phyloP scores from a whole-genome alignment of 92 coral and sea anemone genomes.

The Meandrina meandrites region DNA sequence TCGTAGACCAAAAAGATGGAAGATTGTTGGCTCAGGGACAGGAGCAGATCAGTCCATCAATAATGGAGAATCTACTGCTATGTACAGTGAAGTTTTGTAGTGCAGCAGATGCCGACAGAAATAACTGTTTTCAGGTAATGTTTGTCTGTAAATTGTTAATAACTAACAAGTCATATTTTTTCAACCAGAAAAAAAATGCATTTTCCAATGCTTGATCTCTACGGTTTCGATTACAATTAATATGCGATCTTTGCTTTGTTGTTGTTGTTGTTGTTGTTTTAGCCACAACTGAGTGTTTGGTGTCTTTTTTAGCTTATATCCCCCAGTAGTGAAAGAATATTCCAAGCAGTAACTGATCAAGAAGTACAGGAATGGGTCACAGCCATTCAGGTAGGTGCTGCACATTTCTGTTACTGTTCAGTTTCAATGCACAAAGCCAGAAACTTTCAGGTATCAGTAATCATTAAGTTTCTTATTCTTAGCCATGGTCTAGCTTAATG shows the following conservation, averaged over 20 bases:
- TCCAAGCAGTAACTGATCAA: constrained; percentile 92
- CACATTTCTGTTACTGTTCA: neutral
- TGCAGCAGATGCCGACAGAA: constrained; percentile 84
- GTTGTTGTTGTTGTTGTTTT: neutral
- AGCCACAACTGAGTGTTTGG: neutral
- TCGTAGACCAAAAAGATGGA: constrained; percentile 88
- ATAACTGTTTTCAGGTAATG: constrained; percentile 87
- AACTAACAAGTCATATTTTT: neutral
- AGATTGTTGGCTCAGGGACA: constrained; percentile 92
- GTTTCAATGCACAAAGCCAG: neutral
- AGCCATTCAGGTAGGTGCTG: constrained; percentile 81
- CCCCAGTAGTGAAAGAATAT: constrained; percentile 89
- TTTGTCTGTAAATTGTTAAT: neutral
- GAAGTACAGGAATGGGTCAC: constrained; percentile 95
- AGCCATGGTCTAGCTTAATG: neutral
- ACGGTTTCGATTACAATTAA: no score
- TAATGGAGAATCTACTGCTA: constrained; percentile 83
- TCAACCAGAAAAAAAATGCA: neutral
- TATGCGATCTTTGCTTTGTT: neutral
- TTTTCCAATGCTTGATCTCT: neutral
- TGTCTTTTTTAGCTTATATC: constrained; percentile 73
- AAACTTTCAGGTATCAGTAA: neutral
- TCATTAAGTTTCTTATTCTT: no score
- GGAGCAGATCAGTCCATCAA: constrained; percentile 83
- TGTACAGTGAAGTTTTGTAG: constrained; percentile 92